Evolutionary conservation across 2,888 invertebrate species (phyloP), one percentile per base, ranked within the genome.

Genomic region (Leptogaster cylindrica): DNA sequence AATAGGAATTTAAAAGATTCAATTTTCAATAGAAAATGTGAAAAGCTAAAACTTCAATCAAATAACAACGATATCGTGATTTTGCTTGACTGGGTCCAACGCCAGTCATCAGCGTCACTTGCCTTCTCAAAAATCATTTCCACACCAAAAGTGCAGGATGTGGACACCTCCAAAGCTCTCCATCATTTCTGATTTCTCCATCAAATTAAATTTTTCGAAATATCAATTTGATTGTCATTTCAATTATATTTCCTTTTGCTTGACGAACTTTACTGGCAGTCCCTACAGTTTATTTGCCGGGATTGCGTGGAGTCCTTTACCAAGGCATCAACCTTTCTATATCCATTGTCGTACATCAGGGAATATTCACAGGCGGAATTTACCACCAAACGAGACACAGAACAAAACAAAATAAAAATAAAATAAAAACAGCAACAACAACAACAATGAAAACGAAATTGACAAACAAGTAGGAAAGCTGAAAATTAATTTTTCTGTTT

Each of bases 141-240:
- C n/a, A n/a, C n/a, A n/a, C n/a, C n/a, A n/a, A n/a, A n/a, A n/a
- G n/a, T n/a, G n/a, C n/a, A n/a, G n/a, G n/a, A n/a, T n/a, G n/a
- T n/a, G n/a, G n/a, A n/a, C n/a, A n/a, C n/a, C n/a, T n/a, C n/a
- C n/a, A n/a, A n/a, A n/a, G n/a, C n/a, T n/a, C n/a, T n/a, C n/a
- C n/a, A n/a, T n/a, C n/a, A n/a, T 48, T 64, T 64, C 12, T 33
- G 33, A 48, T 64, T 64, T 50, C 23, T 2, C 33, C 36, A 48
- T 48, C 33, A 48, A 64, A 64, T 65, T 65, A 65, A 65, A 65
- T 65, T 65, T n/a, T 65, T 51, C 50, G 39, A 66, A 61, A 67
- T 67, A 67, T 67, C 58, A 67, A 67, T 67, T 67, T 61, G 66
- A 67, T 67, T 67, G 66, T 67, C 66, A 50, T 67, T 67, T 67